Evolutionary conservation across 2,113 vertebrate species (phyloP).

Genomic region (Ginglymostoma cirratum): DNA sequence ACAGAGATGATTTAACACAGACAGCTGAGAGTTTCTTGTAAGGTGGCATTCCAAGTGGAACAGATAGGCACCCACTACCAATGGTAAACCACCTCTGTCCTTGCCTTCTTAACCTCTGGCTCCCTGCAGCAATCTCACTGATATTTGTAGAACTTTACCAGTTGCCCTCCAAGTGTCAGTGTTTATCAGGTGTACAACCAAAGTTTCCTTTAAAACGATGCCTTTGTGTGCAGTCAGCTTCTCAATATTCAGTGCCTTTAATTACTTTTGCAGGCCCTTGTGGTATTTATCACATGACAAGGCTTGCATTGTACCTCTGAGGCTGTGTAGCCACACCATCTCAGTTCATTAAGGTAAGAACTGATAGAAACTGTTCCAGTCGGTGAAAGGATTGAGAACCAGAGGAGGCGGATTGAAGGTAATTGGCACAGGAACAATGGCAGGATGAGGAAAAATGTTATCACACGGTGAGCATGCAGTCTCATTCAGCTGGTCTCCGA

Average conservation of each 20-base stretch:
- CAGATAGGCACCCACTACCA: background rate
- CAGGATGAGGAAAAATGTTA: too few species aligned
- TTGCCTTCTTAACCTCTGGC: background rate
- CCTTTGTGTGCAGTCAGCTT: background rate
- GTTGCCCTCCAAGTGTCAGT: background rate
- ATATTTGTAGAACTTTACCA: background rate
- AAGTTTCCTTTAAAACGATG: background rate
- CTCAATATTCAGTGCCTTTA: background rate
- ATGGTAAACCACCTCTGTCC: background rate
- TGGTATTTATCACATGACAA: background rate
- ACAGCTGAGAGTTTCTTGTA: too few species aligned
- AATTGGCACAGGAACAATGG: too few species aligned
- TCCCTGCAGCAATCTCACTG: background rate
- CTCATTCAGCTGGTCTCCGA: background rate
- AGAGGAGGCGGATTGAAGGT: too few species aligned
- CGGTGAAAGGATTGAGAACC: too few species aligned
- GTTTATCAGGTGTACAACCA: background rate
- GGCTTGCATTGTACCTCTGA: background rate
- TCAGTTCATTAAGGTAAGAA: background rate
- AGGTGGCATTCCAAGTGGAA: background rate
- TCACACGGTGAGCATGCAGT: too few species aligned
- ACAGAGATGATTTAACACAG: too few species aligned
- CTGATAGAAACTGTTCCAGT: too few species aligned
- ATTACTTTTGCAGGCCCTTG: background rate
- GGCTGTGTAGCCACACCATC: background rate